Percentiles rank a stretch among this genome's conserved stretches.
Conservation (phyloP, 1,140 invertebrate species). For the Drosophila ohnishii region DNA sequence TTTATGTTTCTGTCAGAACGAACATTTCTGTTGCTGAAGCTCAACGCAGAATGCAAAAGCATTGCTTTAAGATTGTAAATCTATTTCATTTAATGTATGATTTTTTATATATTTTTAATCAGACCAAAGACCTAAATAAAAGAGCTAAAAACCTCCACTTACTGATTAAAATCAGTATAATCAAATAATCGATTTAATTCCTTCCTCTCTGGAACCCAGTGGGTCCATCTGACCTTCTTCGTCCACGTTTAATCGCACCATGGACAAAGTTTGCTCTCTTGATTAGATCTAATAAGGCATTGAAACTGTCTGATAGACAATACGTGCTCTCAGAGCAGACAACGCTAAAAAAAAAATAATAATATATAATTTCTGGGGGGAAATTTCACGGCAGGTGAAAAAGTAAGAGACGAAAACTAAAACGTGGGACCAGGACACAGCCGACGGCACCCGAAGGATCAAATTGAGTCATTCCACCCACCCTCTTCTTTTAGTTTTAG, state of each 20-base stretch:
- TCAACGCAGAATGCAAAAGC: neutral
- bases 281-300: slow-evolving; percentile 22
- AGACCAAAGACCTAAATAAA: neutral
- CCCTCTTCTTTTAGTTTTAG: neutral
- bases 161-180: neutral
- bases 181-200: neutral
- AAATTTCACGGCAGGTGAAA: slow-evolving; percentile 1
- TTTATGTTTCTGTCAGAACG: slow-evolving; percentile 4
- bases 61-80: neutral
- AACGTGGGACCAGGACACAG: neutral
- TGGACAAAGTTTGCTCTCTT: slow-evolving; percentile 13
- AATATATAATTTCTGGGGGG: neutral
- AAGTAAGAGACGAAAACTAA: slow-evolving; percentile 2
- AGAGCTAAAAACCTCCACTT: neutral
- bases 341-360: neutral
- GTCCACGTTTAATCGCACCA: slow-evolving; percentile 3
- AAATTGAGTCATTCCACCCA: slow-evolving; percentile 14
- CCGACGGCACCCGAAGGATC: slow-evolving; percentile 9
- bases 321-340: slow-evolving; percentile 7
- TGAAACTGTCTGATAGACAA: slow-evolving; percentile 18
- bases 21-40: slow-evolving; percentile 1
- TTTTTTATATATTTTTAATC: neutral
- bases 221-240: neutral
- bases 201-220: neutral
- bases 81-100: neutral